phyloP scores from a whole-genome alignment of 1,140 invertebrate genomes.

The Lepidurus apus region DNA sequence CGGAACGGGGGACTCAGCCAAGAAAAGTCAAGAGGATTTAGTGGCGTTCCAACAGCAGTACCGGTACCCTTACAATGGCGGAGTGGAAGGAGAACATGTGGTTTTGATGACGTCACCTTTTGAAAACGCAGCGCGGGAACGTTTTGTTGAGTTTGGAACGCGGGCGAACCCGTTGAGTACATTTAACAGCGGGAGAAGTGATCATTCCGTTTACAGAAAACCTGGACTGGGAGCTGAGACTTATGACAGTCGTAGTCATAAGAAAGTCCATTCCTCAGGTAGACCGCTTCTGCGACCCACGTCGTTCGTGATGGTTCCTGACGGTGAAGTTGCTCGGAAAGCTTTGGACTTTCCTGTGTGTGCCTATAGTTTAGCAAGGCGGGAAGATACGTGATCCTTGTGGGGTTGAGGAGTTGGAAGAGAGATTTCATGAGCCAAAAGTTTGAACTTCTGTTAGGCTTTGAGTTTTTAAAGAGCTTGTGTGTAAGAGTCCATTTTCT shows the following conservation, averaged over 20 bases:
- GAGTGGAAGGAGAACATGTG: background rate
- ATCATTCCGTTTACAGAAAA: background rate
- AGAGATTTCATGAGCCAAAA: background rate
- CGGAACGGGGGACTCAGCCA: slow-evolving; percentile 60
- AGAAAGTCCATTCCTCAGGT: slow-evolving; percentile 2
- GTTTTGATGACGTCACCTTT: background rate
- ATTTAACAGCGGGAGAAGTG: background rate
- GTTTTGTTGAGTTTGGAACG: background rate
- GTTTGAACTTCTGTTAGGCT: background rate
- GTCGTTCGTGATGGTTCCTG: slow-evolving; percentile 16
- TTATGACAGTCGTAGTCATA: slow-evolving; percentile 8
- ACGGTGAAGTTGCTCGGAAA: slow-evolving; percentile 12
- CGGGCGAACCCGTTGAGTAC: slow-evolving; percentile 7
- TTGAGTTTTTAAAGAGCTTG: background rate
- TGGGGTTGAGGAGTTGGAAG: no score
- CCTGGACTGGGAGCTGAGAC: background rate
- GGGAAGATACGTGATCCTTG: background rate
- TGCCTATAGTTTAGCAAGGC: background rate
- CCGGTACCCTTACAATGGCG: background rate
- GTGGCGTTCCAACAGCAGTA: slow-evolving; percentile 37
- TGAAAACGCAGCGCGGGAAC: background rate
- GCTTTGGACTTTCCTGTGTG: slow-evolving; percentile 2
- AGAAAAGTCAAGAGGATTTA: slow-evolving; percentile 55
- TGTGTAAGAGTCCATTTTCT: slow-evolving; percentile 9
- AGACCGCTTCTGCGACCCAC: background rate